Base-by-base conservation (phyloP, 2,888 invertebrate genomes). In the Scaptomyza tumidula region DNA sequence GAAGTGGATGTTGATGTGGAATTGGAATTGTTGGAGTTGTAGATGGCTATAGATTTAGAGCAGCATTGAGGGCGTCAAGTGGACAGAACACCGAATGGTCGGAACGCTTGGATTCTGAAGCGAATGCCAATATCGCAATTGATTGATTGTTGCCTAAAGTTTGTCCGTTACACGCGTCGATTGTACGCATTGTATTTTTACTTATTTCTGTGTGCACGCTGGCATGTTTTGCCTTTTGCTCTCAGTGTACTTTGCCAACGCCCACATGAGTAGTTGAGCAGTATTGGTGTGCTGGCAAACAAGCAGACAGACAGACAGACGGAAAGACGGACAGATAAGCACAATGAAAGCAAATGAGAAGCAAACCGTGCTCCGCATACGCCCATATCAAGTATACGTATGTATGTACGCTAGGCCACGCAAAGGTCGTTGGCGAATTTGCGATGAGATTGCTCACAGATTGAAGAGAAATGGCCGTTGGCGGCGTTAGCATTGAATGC, bases 81-180 rank as follows among this genome's bases (percentile, higher is more conserved):
- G 60, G 55, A 75, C 63, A 27, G 61, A 57, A 75, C 74, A 55
- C 29, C 56, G 55, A 63, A 59, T 66, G 50, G 56, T 61, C 49
- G 55, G 75, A 35, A 16, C 63, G 35, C 62, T 56, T 59, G 39
- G 58, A 44, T 16, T 2, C 33, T 63, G 57, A 48, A 63, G 62
- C 62, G 66, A 64, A 63, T 77, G 78, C 74, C 72, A 72, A 80
- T 80, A 76, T 78, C 73, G 59, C 78, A 78, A 80, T 80, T 80
- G 80, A 80, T 80, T 80, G 80, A 80, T 81, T 81, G 81, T 81
- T 71, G 74, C 71, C 80, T 39, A 80, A 80, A 78, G 81, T 81
- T 80, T 75, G 76, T 80, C 60, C 73, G 78, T 76, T 78, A 78
- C 69, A 80, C 71, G 69, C 76, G 81, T 71, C 71, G 69, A 76